Percentiles rank a stretch among this genome's conserved stretches.
Conservation (phyloP, 1,140 invertebrate genomes). For the Agraylea sexmaculata region DNA sequence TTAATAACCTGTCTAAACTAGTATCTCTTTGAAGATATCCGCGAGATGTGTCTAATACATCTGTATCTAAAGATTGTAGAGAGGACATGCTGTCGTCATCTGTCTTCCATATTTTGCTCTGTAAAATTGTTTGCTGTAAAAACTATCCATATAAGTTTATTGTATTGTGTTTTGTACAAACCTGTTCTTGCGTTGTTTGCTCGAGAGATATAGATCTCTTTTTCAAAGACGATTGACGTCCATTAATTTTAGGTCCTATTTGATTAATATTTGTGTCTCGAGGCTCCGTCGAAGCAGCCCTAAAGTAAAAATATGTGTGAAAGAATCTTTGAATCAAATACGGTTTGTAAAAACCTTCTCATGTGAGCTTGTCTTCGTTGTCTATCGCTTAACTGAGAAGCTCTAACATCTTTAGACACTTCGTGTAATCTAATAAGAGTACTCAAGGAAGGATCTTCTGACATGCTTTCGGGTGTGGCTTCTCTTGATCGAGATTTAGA, state of each 20-base stretch:
- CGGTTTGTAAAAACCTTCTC: conserved; percentile 24
- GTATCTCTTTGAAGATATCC: conserved; percentile 49
- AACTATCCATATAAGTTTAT: too few relatives aligned
- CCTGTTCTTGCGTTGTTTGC: conserved; percentile 46
- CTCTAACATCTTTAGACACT: conserved; percentile 33
- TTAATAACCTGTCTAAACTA: conserved; percentile 56
- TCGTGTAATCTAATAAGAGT: conserved; percentile 28
- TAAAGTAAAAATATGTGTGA: conserved; percentile 15
- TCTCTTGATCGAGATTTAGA: conserved; percentile 36
- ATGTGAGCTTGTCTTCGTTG: conserved; percentile 29
- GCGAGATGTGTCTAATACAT: conserved; percentile 30
- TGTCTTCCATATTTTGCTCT: conserved; percentile 52
- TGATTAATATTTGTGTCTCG: conserved; percentile 31
- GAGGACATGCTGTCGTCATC: conserved; percentile 71
- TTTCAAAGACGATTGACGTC: conserved; percentile 32
- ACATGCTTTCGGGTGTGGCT: conserved; percentile 29
- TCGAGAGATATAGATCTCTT: conserved; percentile 39
- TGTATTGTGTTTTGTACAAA: too few relatives aligned
- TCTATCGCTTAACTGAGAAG: conserved; percentile 33
- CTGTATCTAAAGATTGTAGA: conserved; percentile 60
- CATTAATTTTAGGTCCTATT: conserved; percentile 26
- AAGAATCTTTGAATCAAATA: neutral
- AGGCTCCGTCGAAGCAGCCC: conserved; percentile 37
- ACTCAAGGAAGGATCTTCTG: conserved; percentile 19
- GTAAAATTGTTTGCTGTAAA: too few relatives aligned